These are phyloP conservation scores for Lepisosteus oculatus DNA, from an alignment of 2,113 vertebrate genomes.

Conservation along the genomic window DNA sequence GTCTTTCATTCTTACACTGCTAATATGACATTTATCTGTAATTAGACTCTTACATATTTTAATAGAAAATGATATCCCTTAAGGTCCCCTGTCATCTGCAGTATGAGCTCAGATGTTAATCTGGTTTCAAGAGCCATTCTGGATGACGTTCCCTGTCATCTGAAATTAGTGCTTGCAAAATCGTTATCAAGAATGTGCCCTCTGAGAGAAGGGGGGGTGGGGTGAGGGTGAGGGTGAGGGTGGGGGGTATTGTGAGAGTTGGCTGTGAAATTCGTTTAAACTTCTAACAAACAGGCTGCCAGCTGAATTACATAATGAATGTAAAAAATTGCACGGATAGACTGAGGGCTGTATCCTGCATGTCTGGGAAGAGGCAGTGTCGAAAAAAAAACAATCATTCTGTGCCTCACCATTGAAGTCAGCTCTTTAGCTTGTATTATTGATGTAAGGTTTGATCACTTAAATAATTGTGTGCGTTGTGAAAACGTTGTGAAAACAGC, in stretches of 20 bases:
- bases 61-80: constrained; percentile 70
- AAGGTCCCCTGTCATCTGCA: constrained; percentile 70
- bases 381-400: no score
- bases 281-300: neutral
- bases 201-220: constrained; percentile 41
- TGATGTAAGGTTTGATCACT: no score
- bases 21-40: constrained; percentile 72
- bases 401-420: no score
- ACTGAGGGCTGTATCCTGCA: no score
- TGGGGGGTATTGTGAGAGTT: neutral
- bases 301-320: neutral
- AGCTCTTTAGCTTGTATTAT: no score
- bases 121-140: constrained; percentile 50
- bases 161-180: constrained; percentile 55
- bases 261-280: constrained; percentile 1
- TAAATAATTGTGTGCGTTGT: no score
- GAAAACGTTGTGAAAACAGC: no score
- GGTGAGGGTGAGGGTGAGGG: constrained; percentile 8
- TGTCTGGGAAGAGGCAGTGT: no score
- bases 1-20: constrained; percentile 53
- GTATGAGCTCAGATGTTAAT: constrained; percentile 65
- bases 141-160: constrained; percentile 59
- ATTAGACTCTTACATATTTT: constrained; percentile 67
- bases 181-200: constrained; percentile 56
- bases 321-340: neutral